Base-by-base conservation (phyloP, 2,888 invertebrate species). In the Diachrysia chrysitis region DNA sequence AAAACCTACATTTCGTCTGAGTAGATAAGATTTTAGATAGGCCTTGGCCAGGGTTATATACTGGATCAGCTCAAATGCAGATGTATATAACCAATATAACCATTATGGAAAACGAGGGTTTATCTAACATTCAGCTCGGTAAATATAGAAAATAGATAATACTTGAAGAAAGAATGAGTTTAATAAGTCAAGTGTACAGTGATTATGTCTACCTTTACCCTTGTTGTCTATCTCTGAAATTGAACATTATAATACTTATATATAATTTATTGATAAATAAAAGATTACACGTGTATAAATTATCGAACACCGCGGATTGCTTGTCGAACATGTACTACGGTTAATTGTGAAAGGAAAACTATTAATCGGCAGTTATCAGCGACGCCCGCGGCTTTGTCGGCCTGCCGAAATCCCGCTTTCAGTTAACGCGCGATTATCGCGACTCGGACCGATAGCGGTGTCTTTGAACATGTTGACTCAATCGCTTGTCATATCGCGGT, bases 371-470 rank as follows among this genome's bases (percentile, higher is more conserved):
- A 72, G 88, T 90, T 94, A 94, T 93, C 93, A 87, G 87, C 81
- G 59, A 82, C 85, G 87, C 81, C 74, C 75, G 78, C 70, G 73
- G 87, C 93, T 95, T 95, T 95, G 94, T 93, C 94, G 94, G 93
- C 85, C 88, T 87, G 91, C 93, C 93, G 91, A 94, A 95, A 94
- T 94, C 93, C 92, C 85, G 89, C 90, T 90, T 90, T 89, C 86
- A 90, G 91, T 92, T 92, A 88, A 90, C 90, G 86, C 86, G 83
- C 87, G 90, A 92, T 94, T 85, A 92, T 90, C 90, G 89, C 87
- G 84, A 84, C 85, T 83, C 76, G 81, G 81, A 71, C 23, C 76
- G 95, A 95, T 95, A 95, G 94, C 95, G 95, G 95, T 77, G 70
- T 85, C 90, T 95, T 95, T 95, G 93, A 93, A 81, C 78, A 29